Base-by-base conservation (phyloP, 2,797 vertebrate species). In the Petrocephalus schoutedeni region DNA sequence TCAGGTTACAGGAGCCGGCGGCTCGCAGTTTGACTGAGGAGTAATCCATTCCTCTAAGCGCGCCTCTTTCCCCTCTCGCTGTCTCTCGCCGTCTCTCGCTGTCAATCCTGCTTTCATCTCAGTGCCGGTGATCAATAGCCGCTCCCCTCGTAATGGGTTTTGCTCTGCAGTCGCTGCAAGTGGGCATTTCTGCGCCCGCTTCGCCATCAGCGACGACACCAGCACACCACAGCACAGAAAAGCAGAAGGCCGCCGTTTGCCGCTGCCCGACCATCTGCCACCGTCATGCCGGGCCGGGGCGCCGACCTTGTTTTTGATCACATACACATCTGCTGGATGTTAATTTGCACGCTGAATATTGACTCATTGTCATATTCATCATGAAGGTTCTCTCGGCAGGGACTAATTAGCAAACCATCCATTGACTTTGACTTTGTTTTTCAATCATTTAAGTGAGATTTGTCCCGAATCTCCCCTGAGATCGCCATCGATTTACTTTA, bases 1-100 rank as follows among this genome's bases (percentile, higher is more conserved):
- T 88, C 80, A 87, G 84, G 87, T 89, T 85, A 88, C 87, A 87
- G 61, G 80, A 67, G 77, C 59, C 71, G 56, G 71, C 28, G 58
- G 77, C 87, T 71, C 14, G 49, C 74, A 61, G 74, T 61, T 80
- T 86, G 85, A 83, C 56, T 83, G n/a, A 8, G 80, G 21, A 54
- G 80, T 84, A 84, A 84, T 84, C n/a, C n/a, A 51, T 21, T 53
- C 80, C 80, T 84, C 10, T 51, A 28, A 12, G 19, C 10, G 21
- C 14, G 21, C 80, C n/a, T 23, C 58, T 28, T 41, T 4, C n/a
- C 74, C 56, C 28, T 82, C 49, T 86, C 71, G 23, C 21, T 74
- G 21, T 45, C 83, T 87, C 10, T 32, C 21, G 74, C 61, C 45
- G 21, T 45, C 83, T 87, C 10, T 32, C 21, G 74, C 61, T 51